Percentiles rank a stretch among this genome's conserved stretches.
Conservation (phyloP, 2,113 vertebrate genomes). For the Eurypyga helias region DNA sequence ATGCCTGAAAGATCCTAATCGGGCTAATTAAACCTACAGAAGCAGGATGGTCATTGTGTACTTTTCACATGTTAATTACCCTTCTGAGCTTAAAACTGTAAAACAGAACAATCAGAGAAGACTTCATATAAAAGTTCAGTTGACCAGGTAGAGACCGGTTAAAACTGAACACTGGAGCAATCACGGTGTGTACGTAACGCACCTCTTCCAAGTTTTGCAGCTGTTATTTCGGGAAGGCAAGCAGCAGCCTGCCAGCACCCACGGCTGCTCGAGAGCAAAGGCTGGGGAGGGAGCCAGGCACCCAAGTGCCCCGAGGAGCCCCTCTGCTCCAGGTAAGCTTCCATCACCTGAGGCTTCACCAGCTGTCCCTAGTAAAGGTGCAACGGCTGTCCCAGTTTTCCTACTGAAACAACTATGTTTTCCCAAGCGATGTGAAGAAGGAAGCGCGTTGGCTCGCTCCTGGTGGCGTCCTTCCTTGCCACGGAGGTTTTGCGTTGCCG, state of each 20-base stretch:
- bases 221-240: neutral
- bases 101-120: neutral
- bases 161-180: neutral
- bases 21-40: neutral
- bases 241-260: neutral
- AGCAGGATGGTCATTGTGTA: neutral
- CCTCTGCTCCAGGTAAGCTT: neutral
- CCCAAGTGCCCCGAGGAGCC: too few species aligned
- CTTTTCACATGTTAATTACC: neutral
- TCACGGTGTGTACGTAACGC: accelerated
- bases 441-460: accelerated
- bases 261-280: accelerated
- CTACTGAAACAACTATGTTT: accelerated
- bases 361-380: neutral
- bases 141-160: neutral
- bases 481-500: accelerated
- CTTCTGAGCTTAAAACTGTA: neutral
- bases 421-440: accelerated
- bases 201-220: neutral
- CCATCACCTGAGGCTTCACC: neutral
- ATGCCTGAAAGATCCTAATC: neutral
- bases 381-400: too few species aligned
- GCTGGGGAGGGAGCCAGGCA: accelerated
- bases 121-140: neutral
- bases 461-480: accelerated